Base-by-base conservation (phyloP, 2,113 vertebrate genomes). In the Machaerirhynchus nigripectus region DNA sequence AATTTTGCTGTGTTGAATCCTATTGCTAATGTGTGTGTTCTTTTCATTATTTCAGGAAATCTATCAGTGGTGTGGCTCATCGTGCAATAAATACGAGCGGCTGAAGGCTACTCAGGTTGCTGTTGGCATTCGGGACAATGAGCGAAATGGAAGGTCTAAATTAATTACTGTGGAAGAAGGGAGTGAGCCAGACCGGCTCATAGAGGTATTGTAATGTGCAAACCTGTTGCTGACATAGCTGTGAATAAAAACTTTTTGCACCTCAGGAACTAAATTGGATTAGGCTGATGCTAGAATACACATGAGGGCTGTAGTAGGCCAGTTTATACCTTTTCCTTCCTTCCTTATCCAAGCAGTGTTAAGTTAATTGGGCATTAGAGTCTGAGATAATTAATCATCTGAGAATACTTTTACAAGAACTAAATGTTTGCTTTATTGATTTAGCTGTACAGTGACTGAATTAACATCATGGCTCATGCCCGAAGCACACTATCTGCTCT, bases 21-120 rank as follows among this genome's bases (percentile, higher is more conserved):
- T 74, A 11, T 35, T 47, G 30, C 59, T 85, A 67, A 95, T 35
- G 6, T 15, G 13, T 85, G 33, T 78, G 3, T 73, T n/a, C 23
- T 68, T 74, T 52, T 69, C 10, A 96, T 78, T 95, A 6, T 96
- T 97, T 42, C 69, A 99, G 99, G 97, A 96, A 39, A 99, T 99
- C 92, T 99, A 98, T 80, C 99, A 99, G 77, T 99, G 99, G 99
- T 99, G 98, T 94, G 99, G 99, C 63, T 98, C 98, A 17, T 97
- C 97, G 0, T 99, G 98, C 93, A 99, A 99, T 95, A 99, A 98
- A 78, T 99, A 98, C 3, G 99, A 99, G 89, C 96, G 98, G 30
- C 96, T 99, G 91, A 99, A 99, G 93, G 99, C 99, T 37, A 94
- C 95, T 8, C 99, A 99, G 68, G 98, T 99, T 87, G 99, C 98